phyloP scores from a whole-genome alignment of 2,113 vertebrate genomes.

The Hemicordylus capensis region DNA sequence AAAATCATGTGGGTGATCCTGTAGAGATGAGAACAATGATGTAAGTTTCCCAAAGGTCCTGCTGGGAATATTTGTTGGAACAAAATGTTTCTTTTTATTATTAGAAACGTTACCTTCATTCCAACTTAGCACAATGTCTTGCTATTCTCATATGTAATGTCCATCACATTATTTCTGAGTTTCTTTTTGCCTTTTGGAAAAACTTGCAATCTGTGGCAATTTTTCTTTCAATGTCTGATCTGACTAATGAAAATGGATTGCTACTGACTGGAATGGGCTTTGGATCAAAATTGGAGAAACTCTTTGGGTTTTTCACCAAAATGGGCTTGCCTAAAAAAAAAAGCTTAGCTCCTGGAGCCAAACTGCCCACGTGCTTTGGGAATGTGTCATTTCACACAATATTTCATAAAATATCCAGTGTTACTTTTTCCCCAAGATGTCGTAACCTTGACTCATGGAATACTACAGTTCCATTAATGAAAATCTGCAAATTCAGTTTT shows the following conservation, averaged over 20 bases:
- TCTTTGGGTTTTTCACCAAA: background rate
- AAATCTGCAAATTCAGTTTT: conserved; percentile 39
- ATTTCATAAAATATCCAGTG: conserved; percentile 8
- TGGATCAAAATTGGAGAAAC: background rate
- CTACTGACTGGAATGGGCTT: conserved; percentile 1
- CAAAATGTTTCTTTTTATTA: background rate
- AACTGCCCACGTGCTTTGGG: conserved; percentile 44
- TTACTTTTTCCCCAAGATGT: background rate
- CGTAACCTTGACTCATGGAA: conserved; percentile 40
- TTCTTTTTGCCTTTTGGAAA: background rate
- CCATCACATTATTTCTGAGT: background rate
- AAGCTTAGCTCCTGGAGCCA: conserved; percentile 25
- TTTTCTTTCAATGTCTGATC: background rate
- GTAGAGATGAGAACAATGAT: conserved; percentile 1
- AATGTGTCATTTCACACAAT: background rate
- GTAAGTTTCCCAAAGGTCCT: conserved; percentile 47
- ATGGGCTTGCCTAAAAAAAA: background rate
- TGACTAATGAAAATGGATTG: background rate
- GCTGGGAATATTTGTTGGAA: conserved; percentile 17
- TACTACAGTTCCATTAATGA: background rate
- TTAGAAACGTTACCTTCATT: background rate
- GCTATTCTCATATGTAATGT: fast-evolving
- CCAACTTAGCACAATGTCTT: conserved; percentile 9
- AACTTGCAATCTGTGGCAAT: background rate
- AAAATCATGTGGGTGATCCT: conserved; percentile 30